Conservation (phyloP, 2,888 invertebrate genomes). For the Trachelus stipa region DNA sequence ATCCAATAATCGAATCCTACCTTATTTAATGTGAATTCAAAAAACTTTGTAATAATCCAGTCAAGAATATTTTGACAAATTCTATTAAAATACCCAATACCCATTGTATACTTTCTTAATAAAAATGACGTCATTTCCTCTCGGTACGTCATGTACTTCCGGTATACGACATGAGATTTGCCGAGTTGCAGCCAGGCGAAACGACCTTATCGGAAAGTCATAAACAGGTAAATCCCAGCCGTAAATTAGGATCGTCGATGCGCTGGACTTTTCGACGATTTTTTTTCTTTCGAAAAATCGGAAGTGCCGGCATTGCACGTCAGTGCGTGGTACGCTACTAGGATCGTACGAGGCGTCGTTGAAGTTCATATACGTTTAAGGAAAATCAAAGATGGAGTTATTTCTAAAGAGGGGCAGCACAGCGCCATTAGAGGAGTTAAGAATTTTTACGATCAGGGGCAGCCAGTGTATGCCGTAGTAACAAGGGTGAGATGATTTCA, state of each 20-base stretch:
- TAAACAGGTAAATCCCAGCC: constrained; percentile 63
- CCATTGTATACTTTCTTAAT: background rate
- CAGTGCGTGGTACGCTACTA: too few species aligned
- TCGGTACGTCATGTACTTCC: background rate
- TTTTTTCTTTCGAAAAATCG: too few species aligned
- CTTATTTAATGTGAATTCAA: too few species aligned
- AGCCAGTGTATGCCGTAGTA: constrained; percentile 42
- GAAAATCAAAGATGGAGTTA: constrained; percentile 36
- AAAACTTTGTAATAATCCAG: too few species aligned
- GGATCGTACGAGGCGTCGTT: too few species aligned
- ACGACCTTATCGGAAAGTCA: constrained; percentile 64
- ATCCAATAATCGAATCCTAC: too few species aligned
- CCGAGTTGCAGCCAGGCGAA: constrained; percentile 41
- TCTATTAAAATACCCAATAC: too few species aligned
- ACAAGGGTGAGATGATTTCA: constrained; percentile 64
- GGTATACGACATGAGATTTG: constrained; percentile 40
- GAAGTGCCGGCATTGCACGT: too few species aligned
- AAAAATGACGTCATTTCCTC: background rate
- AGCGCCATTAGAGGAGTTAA: constrained; percentile 56
- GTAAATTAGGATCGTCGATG: constrained; percentile 66
- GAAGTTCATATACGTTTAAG: background rate
- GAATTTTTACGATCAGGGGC: constrained; percentile 50
- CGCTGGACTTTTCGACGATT: constrained; percentile 46
- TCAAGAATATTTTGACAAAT: too few species aligned
- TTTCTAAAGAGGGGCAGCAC: constrained; percentile 27